Base-by-base conservation (phyloP, 2,113 vertebrate genomes). In the Progne subis region DNA sequence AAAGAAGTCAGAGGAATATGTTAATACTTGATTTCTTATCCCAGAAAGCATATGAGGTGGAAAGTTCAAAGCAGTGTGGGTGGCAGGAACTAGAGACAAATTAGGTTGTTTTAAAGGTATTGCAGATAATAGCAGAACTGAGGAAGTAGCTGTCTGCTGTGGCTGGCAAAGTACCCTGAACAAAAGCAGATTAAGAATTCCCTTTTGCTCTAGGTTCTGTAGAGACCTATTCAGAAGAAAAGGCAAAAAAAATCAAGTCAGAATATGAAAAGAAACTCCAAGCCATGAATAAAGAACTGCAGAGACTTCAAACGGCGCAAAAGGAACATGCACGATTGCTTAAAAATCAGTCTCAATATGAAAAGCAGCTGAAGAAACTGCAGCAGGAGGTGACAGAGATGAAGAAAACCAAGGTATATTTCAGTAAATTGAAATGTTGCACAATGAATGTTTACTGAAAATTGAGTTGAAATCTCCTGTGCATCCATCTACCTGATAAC, bases 251-350 rank as follows among this genome's bases (percentile, higher is more conserved):
- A 97, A 98, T 99, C 31, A 99, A 98, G 94, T 98, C 84, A 0
- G 99, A 99, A 91, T 99, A 99, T 50, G 99, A 99, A 96, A 99
- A 98, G 97, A 99, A 99, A 91, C 98, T 99, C 64, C 99, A 98
- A 91, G 98, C 98, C 64, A 99, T 99, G 99, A 99, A 99, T 98
- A 99, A 99, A 92, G 99, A 99, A 95, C 68, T 99, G 69, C 99
- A 99, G 96, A 99, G 99, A 94, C 98, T 99, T 56, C 99, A 99
- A 94, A 98, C 99, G 3, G 99, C 99, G 0, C 99, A 99, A 52
- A 99, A 99, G 81, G 99, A 99, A 72, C 99, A 99, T 15, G 99
- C 99, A 3, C 98, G 99, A 12, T 97, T 99, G 75, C 98, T 99
- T 85, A 99, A 98, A 98, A 99, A 99, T 97, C 99, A 99, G 87